A percentile compares a stretch with the other conserved stretches of the same genome.
These are phyloP conservation scores for Lacerta bilineata DNA, from an alignment of 2,797 vertebrate species.

Conservation along the genomic window DNA sequence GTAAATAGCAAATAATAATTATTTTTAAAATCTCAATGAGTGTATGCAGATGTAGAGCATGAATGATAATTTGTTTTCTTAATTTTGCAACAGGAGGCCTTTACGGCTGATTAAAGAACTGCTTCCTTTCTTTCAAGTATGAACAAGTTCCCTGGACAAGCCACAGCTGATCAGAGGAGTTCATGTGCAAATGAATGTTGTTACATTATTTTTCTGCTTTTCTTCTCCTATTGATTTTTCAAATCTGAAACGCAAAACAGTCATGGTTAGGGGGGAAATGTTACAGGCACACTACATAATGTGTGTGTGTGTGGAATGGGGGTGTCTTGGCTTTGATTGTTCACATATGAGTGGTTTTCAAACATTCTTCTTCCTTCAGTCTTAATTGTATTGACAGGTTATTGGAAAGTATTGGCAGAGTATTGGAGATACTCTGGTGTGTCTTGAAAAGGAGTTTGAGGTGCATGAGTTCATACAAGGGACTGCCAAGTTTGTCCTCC, in stretches of 20 bases:
- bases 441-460: background rate
- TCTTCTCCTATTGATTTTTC: conserved; percentile 55
- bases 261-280: background rate
- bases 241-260: conserved; percentile 20
- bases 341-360: background rate
- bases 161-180: conserved; percentile 41
- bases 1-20: background rate
- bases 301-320: background rate
- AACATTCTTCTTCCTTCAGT: background rate
- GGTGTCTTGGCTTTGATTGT: background rate
- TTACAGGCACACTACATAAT: background rate
- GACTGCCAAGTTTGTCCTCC: background rate
- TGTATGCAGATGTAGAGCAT: too few relatives aligned
- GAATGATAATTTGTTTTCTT: conserved; percentile 6
- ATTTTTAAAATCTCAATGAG: background rate
- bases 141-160: conserved; percentile 48
- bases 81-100: conserved; percentile 75
- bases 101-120: conserved; percentile 76
- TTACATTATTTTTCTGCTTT: conserved; percentile 51
- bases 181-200: background rate
- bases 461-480: background rate
- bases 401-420: too few relatives aligned
- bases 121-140: conserved; percentile 83
- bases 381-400: too few relatives aligned
- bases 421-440: background rate